Base-by-base conservation (phyloP, 1,140 invertebrate genomes). In the Drosophila athabasca region DNA sequence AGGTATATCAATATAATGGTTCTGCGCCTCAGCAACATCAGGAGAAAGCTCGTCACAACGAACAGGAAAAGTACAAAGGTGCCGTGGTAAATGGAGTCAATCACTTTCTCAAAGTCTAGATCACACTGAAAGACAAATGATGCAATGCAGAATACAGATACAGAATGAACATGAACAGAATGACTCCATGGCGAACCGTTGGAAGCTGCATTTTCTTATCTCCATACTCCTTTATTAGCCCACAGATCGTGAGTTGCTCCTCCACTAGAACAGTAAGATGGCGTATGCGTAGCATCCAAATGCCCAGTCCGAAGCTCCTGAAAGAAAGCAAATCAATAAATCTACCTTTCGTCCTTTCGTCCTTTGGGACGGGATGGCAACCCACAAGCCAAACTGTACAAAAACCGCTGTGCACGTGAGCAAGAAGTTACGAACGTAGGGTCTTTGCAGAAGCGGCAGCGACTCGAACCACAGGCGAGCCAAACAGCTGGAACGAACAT, bases 211-310 rank as follows among this genome's bases (percentile, higher is more conserved):
- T 4, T 5, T 39, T 39, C 0, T 13, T 3, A 13, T 39, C 3
- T 39, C 35, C 35, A 13, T 39, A 11, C 35, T 39, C 4, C 0
- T 7, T 1, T 3, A 79, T 1, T 13, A 53, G n/a, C 2, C 61
- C 31, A 13, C 79, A 83, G 4, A 83, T 17, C 6, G 62, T 57
- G 6, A 26, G 0, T 0, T 4, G 1, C 0, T 41, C 15, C 0
- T 26, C 0, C 0, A 6, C 0, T 1, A n/a, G 3, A 1, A 26
- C 6, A 4, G 22, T 45, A 11, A 46, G 17, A 11, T 65, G 29
- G 2, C 61, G n/a, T 5, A 84, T 35, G 1, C 61, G 75, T 24
- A 75, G 7, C 39, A 84, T 49, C 80, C 80, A 83, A 19, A 79
- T 11, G 2, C 41, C 52, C 15, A 83, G 6, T 0, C 59, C 51